phyloP scores from a whole-genome alignment of 2,888 invertebrate genomes.

The Ernsta delagoae region DNA sequence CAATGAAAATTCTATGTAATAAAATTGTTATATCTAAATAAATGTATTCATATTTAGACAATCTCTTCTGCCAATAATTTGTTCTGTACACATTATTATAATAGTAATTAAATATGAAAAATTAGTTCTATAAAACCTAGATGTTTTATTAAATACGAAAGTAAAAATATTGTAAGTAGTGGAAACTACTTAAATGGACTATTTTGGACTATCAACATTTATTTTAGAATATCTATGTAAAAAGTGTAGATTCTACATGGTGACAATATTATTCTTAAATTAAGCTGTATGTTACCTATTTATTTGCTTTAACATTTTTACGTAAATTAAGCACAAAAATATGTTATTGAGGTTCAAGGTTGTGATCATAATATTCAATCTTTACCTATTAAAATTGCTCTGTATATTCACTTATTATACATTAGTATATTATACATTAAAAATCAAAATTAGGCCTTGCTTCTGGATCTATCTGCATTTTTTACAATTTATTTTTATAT shows the following conservation, averaged over 20 bases:
- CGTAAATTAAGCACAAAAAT: slow-evolving; percentile 57
- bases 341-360: slow-evolving; percentile 62
- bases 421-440: no score
- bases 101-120: background rate
- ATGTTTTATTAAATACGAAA: background rate
- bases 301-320: slow-evolving; percentile 38
- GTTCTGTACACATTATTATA: background rate
- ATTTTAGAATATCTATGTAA: slow-evolving; percentile 35
- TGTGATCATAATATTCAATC: slow-evolving; percentile 58
- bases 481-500: slow-evolving; percentile 16
- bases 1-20: background rate
- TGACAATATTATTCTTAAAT: slow-evolving; percentile 43
- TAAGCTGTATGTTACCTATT: slow-evolving; percentile 39
- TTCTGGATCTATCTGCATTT: slow-evolving; percentile 8
- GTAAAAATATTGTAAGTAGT: background rate
- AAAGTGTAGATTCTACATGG: slow-evolving; percentile 41
- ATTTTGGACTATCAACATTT: slow-evolving; percentile 21
- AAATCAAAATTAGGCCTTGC: slow-evolving; percentile 12
- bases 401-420: background rate
- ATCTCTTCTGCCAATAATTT: slow-evolving; percentile 1
- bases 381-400: slow-evolving; percentile 13
- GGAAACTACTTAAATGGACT: slow-evolving; percentile 9
- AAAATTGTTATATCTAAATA: background rate
- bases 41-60: background rate
- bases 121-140: background rate